These are phyloP conservation scores for Neogale vison DNA, from an alignment of 2,113 vertebrate species.

Conservation along the genomic window DNA sequence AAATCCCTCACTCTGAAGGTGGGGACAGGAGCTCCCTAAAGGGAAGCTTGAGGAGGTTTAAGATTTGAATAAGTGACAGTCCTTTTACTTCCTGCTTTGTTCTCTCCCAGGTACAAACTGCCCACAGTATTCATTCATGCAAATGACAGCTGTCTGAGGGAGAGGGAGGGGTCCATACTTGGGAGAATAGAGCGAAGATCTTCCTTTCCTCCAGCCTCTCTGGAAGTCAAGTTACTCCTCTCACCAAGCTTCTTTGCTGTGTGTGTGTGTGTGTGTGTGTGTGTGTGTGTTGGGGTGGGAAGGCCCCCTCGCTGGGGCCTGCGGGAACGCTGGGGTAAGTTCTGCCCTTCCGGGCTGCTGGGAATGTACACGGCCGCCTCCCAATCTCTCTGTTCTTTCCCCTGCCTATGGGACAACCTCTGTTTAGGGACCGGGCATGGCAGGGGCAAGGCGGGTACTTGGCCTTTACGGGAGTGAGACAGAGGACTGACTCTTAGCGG, in stretches of 20 bases:
- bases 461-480: background rate
- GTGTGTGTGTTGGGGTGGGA: background rate
- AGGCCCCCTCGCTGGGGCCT: background rate
- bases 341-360: background rate
- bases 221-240: background rate
- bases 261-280: background rate
- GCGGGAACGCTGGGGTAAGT: background rate
- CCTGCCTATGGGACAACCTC: background rate
- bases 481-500: background rate
- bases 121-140: background rate
- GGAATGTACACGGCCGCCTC: background rate
- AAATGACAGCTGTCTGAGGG: background rate
- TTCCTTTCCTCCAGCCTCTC: background rate
- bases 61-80: background rate
- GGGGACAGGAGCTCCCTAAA: accelerated
- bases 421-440: background rate
- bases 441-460: background rate
- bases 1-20: background rate
- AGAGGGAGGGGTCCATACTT: background rate
- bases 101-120: background rate
- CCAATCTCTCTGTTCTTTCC: background rate
- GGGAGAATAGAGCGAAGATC: background rate
- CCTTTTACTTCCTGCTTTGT: background rate
- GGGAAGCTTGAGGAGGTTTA: background rate
- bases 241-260: background rate